Base-by-base conservation (phyloP, 2,888 invertebrate species). In the Cerastis rubricosa region DNA sequence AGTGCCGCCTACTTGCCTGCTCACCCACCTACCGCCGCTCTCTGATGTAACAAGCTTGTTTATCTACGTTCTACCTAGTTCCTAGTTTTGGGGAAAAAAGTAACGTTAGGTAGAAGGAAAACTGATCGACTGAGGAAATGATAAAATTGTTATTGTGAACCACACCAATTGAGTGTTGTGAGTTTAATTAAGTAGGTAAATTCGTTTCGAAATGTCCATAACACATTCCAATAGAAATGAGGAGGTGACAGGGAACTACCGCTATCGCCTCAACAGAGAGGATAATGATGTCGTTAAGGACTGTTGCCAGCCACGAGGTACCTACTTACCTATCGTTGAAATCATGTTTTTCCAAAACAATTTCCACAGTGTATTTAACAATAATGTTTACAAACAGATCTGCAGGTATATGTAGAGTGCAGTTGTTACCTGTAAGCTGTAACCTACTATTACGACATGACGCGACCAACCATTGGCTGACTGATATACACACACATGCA, bases 1-100 rank as follows among this genome's bases (percentile, higher is more conserved):
- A 91, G 91, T 90, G 90, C 80, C 78, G 63, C 35, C 76, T 77
- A 71, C 84, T 81, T 49, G 43, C 65, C 76, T 79, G 84, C 70
- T 79, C 81, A 71, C 81, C 86, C 79, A 82, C 80, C 85, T 83
- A 83, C 84, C 84, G 82, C 85, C 87, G 43, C 43, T 25, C 70
- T 35, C 45, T 61, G 43, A 54, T 29, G 63, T 71, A 29, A 59
- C 51, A 9, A 9, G 12, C 61, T 81, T 78, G 61, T 74, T 77
- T 83, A 61, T 78, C 64, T 64, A 67, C 57, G 12, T 22, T 25
- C 5, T 43, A 63, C 68, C 68, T 66, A 72, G 65, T 61, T 14
- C 25, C 17, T 59, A 35, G 59, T 71, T 74, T 43, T 35, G 22
- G 63, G 17, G 22, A 49, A 35, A 35, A 74, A 68, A 64, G 8